Base-by-base conservation (phyloP, 2,888 invertebrate genomes). In the Nomada hirtipes region DNA sequence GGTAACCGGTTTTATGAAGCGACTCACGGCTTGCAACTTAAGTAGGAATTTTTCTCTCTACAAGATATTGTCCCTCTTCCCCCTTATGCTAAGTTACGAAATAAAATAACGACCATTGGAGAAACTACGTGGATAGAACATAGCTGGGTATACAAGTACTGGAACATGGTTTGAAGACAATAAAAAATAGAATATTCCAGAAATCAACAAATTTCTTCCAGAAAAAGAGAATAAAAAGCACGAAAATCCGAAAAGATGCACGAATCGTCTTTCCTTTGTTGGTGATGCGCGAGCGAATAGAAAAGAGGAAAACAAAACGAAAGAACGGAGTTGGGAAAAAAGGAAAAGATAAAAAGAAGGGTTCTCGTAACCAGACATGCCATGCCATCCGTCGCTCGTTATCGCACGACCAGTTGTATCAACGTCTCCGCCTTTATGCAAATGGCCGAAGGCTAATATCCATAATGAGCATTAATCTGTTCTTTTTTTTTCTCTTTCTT, bases 401-500 rank as follows among this genome's bases (percentile, higher is more conserved):
- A 91, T 91, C 91, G 88, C 83, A 57, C 88, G 87, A 89, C 87
- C 90, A 88, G 86, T 91, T 89, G 89, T 89, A 91, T 91, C 88
- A 89, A 86, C 87, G 88, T 90, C 89, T 87, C 88, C 90, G 90
- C 90, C 89, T 92, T 90, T 91, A 92, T 92, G 91, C 87, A 90
- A 92, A 92, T 91, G 86, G 82, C 86, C 86, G 76, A 83, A 84
- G 82, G 84, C 88, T 90, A 89, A 91, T 91, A 91, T 91, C 89
- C 91, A 91, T 91, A 92, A 92, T 91, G 90, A 92, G 87, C 89
- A 91, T 91, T 91, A 91, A 92, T 91, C 90, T 88, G 85, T 87
- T 68, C 44, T 36, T 57, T 68, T 63, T 74, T 63, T 55, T 18
- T 18, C 50, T 11, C 11, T 29, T n/a, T 36, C 4, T 50, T 11